Percentiles rank a stretch among this genome's conserved stretches.
Conservation (phyloP, 1,140 invertebrate genomes). For the Arion vulgaris region DNA sequence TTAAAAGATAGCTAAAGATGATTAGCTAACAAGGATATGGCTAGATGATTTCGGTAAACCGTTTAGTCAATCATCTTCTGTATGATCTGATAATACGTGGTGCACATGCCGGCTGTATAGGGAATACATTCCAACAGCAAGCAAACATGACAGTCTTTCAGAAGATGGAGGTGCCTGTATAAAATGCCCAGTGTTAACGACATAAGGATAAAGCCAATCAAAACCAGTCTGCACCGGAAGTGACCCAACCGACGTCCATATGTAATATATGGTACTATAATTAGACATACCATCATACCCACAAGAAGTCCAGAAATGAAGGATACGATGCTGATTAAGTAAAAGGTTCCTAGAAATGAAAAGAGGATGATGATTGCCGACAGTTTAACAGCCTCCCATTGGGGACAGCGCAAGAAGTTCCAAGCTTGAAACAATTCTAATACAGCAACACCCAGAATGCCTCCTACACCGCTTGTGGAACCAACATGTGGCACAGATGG, state of each 20-base stretch:
- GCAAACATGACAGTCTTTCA: constrained; percentile 42
- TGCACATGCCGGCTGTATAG: background rate
- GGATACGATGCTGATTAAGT: constrained; percentile 54
- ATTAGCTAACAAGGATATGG: too few relatives aligned
- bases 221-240: constrained; percentile 40
- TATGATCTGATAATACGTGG: too few relatives aligned
- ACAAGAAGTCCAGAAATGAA: constrained; percentile 55
- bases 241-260: constrained; percentile 46
- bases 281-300: constrained; percentile 51
- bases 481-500: constrained; percentile 60
- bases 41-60: too few relatives aligned
- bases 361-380: constrained; percentile 43
- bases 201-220: constrained; percentile 42
- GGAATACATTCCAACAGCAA: background rate
- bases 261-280: constrained; percentile 61
- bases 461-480: constrained; percentile 55
- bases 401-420: constrained; percentile 52
- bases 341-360: constrained; percentile 57
- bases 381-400: constrained; percentile 56
- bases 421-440: constrained; percentile 65
- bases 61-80: too few relatives aligned
- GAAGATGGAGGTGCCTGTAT: constrained; percentile 47
- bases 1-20: too few relatives aligned
- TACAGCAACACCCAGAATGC: constrained; percentile 55
- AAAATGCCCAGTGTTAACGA: constrained; percentile 38